Base-by-base conservation (phyloP, 2,888 invertebrate species). In the Euplexia lucipara region DNA sequence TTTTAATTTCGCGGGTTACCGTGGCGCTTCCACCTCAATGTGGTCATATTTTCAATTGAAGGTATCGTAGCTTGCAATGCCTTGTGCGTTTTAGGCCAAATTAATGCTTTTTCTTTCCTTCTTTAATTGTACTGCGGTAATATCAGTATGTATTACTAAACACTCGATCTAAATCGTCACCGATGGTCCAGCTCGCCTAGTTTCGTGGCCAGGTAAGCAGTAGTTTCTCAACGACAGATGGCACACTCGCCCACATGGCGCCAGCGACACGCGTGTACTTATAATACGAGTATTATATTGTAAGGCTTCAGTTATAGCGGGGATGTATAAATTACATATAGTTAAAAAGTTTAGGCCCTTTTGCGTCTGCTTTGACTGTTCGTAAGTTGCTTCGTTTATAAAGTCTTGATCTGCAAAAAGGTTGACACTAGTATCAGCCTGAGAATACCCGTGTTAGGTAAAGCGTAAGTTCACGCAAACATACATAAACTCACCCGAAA, bases 181-280 rank as follows among this genome's bases (percentile, higher is more conserved):
- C 47, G 37, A 60, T 66, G 45, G 62, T 75, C 66, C 56, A 71
- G 77, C 61, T 65, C 62, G 62, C 53, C 68, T 63, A 72, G 78
- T 68, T 68, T 83, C 70, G 68, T 76, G 71, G 78, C 71, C 83
- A 82, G 83, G 85, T 84, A 84, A 78, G 76, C 78, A 70, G 79
- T 72, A 76, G 83, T 82, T 78, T 80, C 82, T 80, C 67, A 85
- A 83, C 75, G 90, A 91, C 92, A 93, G 92, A 92, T 93, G 92
- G 92, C 83, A 70, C 67, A 82, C 67, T 87, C 91, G 90, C 92
- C 92, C 89, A 91, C 92, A 84, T 87, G 90, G 90, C 91, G 91
- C 91, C 90, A 84, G 35, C 71, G 68, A 74, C 83, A 78, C 80
- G 78, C 78, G 64, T 83, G 74, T 78, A 81, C 83, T 75, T 81